Base-by-base conservation (phyloP, 2,888 invertebrate genomes). In the Brachyptera putata region DNA sequence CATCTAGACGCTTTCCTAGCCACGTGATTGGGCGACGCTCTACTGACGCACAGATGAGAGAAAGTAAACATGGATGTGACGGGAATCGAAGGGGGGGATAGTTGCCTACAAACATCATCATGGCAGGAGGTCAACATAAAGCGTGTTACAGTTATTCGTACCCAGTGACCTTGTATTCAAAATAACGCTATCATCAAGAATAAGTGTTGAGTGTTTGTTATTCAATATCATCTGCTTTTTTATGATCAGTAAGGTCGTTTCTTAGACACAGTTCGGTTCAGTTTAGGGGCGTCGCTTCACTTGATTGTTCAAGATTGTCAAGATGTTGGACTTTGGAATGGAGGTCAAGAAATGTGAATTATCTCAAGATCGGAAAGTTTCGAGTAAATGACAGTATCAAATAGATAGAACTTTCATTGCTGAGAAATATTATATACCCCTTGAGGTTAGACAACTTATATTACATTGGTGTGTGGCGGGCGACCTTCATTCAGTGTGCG, bases 121-220 rank as follows among this genome's bases (percentile, higher is more conserved):
- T 25, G 49, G 36, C 22, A 53, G 7, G 56, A 60, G 60, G 60
- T 60, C 60, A 60, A 60, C 56, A 46, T 25, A 48, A 56, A 56
- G 56, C 60, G 60, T 56, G 60, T 56, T 46, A 46, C 2, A n/a
- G 18, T 30, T 34, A n/a, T n/a, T n/a, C n/a, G n/a, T n/a, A n/a
- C n/a, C n/a, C n/a, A n/a, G n/a, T 60, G 60, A 60, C 60, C 56
- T 60, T 39, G 56, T 43, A 43, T 53, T 25, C 49, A 50, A 50
- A 26, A 50, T 16, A 16, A 24, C 26, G 26, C 25, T n/a, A n/a
- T n/a, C n/a, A n/a, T n/a, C n/a, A n/a, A n/a, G n/a, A n/a, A n/a
- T n/a, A n/a, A n/a, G n/a, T n/a, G n/a, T n/a, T n/a, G n/a, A n/a
- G n/a, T n/a, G n/a, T n/a, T n/a, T n/a, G n/a, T n/a, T n/a, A n/a